Conservation (phyloP, 2,888 invertebrate species). For the Orthosia gracilis region DNA sequence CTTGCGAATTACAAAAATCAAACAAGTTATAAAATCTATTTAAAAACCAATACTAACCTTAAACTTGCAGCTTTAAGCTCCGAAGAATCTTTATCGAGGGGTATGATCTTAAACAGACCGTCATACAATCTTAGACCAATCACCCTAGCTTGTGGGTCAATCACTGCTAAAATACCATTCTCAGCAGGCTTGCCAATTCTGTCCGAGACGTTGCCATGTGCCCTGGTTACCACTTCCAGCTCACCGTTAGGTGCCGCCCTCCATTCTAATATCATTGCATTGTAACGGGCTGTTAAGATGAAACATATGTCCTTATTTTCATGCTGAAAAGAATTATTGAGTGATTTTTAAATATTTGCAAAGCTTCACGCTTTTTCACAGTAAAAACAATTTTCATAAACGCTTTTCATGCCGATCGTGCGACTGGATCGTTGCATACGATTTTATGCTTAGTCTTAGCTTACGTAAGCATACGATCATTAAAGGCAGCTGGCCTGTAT, state of each 20-base stretch:
- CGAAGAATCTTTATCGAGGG: slow-evolving; percentile 97
- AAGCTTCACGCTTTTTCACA: background rate
- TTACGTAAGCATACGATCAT: too few species aligned
- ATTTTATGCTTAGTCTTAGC: too few species aligned
- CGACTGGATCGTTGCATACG: too few species aligned
- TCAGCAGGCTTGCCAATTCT: slow-evolving; percentile 98
- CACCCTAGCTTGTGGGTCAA: slow-evolving; percentile 98
- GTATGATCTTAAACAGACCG: slow-evolving; percentile 99
- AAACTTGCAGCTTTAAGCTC: slow-evolving; percentile 98
- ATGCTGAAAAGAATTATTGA: slow-evolving; percentile 91
- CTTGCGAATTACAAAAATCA: background rate
- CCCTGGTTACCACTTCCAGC: slow-evolving; percentile 98
- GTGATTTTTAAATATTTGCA: background rate
- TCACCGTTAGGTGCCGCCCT: slow-evolving; percentile 93
- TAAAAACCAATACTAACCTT: slow-evolving; percentile 84
- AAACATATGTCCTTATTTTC: slow-evolving; percentile 98
- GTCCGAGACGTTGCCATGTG: slow-evolving; percentile 99
- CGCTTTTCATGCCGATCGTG: background rate
- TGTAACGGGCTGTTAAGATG: slow-evolving; percentile 97
- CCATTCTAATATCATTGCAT: slow-evolving; percentile 99
- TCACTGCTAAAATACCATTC: slow-evolving; percentile 98
- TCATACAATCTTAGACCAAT: slow-evolving; percentile 99
- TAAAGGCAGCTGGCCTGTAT: too few species aligned
- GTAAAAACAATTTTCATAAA: background rate
- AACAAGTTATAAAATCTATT: background rate